A percentile compares a stretch with the other conserved stretches of the same genome.
These are phyloP conservation scores for Syngnathus scovelli DNA, from an alignment of 2,113 vertebrate species.

Conservation along the genomic window DNA sequence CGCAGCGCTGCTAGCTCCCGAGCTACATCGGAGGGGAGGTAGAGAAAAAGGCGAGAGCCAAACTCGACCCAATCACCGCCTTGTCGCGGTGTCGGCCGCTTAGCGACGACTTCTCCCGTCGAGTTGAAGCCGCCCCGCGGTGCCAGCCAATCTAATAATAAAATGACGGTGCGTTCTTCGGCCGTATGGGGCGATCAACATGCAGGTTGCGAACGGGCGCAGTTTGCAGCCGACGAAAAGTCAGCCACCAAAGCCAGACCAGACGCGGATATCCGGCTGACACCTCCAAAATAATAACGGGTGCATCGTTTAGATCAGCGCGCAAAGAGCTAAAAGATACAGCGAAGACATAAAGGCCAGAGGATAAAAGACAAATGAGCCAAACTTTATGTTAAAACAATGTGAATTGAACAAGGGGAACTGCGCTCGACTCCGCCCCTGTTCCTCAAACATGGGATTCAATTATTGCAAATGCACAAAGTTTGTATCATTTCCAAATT, in stretches of 20 bases:
- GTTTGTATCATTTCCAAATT: neutral
- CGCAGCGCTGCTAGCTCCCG: conserved; percentile 44
- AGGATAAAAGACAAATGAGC: neutral
- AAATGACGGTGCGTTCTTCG: conserved; percentile 37
- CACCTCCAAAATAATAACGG: conserved; percentile 46
- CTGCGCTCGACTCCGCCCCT: neutral
- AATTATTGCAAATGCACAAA: neutral
- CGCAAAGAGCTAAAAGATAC: no score
- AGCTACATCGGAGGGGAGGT: conserved; percentile 36
- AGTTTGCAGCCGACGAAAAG: conserved; percentile 14
- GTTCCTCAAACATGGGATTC: neutral
- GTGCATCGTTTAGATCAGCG: no score
- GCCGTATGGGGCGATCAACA: conserved; percentile 22
- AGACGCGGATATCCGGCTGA: conserved; percentile 51
- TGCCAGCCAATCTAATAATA: conserved; percentile 17
- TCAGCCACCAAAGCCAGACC: conserved; percentile 13
- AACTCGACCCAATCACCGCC: neutral
- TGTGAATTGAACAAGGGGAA: neutral
- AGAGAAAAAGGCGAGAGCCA: conserved; percentile 13
- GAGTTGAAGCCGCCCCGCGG: conserved; percentile 8
- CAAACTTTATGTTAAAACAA: neutral
- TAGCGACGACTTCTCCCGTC: neutral
- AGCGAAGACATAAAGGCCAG: no score
- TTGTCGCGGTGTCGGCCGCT: conserved; percentile 2
- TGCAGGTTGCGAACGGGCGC: conserved; percentile 28